Base-by-base conservation (phyloP, 2,797 vertebrate species). In the Anomalospiza imberbis region DNA sequence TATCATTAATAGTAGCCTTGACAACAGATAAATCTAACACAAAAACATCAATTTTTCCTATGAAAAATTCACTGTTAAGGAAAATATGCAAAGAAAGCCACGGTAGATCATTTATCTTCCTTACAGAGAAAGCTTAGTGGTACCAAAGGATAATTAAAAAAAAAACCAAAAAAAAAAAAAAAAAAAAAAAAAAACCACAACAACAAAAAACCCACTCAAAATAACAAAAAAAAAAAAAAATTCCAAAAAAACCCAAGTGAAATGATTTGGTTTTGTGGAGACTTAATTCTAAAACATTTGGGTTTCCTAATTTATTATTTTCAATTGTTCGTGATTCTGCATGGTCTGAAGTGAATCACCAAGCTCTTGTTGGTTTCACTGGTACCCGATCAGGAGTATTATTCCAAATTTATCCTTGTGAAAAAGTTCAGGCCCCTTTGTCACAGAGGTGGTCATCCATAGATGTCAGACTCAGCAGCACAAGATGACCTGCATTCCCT, bases 91-190 rank as follows among this genome's bases (percentile, higher is more conserved):
- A 79, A 84, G 50, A 47, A 81, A 83, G 5, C 13, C 3, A 36
- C 9, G 13, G 16, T 12, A 83, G 48, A 84, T 13, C 14, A 86
- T 82, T 89, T 45, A 28, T 54, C 40, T 85, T 72, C 15, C 21
- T 80, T 65, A 72, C 3, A 55, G 55, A 67, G 36, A 83, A 76
- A 73, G 19, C 38, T 66, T 70, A 82, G 21, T 36, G 20, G 24
- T 45, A 68, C 12, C 13, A 77, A 72, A 78, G 10, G 16, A 50
- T 31, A 26, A 54, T 29, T n/a, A 4, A 40, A 84, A 55, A 61
- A 38, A n/a, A 6, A 0, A n/a, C n/a, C n/a, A 5, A 25, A 5
- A 42, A 15, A 21, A 3, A 7, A 38, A n/a, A 6, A 0, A n/a
- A 5, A 25, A 5, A 42, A 15, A 21, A 3, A 7, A 12, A 28